Conservation (phyloP, 2,113 vertebrate species). For the Gymnorhina tibicen region DNA sequence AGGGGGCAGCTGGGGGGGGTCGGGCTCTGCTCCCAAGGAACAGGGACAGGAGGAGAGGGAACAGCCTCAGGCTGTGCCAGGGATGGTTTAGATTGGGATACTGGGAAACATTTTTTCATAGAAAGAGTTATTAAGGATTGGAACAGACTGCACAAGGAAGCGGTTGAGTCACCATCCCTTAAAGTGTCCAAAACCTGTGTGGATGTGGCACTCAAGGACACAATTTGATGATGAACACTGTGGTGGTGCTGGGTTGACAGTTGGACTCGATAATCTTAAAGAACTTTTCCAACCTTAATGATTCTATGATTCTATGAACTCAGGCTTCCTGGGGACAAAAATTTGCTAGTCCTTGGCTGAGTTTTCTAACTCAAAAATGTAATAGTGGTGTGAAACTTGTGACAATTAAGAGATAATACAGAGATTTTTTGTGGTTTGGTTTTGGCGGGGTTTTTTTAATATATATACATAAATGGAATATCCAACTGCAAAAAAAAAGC, state of each 20-base stretch:
- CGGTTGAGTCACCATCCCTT: not conserved
- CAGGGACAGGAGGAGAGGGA: not conserved
- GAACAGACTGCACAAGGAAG: not conserved
- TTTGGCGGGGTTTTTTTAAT: not conserved
- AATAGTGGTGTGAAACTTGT: not conserved
- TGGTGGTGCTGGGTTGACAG: not conserved
- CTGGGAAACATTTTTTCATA: not conserved
- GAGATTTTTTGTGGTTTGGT: not conserved
- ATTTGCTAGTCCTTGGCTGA: not conserved
- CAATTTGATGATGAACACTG: not conserved
- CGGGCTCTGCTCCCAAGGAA: not conserved
- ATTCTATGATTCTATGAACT: not conserved
- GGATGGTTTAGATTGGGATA: accelerated
- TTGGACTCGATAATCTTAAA: not conserved
- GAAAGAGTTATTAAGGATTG: not conserved
- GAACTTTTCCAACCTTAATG: not conserved
- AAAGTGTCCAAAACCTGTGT: not conserved
- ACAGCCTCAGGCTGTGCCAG: accelerated
- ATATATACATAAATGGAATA: not conserved
- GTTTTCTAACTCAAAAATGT: not conserved
- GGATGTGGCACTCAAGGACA: not conserved
- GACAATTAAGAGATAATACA: not conserved
- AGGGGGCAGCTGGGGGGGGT: not conserved
- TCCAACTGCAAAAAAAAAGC: not conserved
- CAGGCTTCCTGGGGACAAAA: not conserved